Percentiles rank a stretch among this genome's conserved stretches.
Conservation (phyloP, 2,113 vertebrate genomes). For the Lophius piscatorius region DNA sequence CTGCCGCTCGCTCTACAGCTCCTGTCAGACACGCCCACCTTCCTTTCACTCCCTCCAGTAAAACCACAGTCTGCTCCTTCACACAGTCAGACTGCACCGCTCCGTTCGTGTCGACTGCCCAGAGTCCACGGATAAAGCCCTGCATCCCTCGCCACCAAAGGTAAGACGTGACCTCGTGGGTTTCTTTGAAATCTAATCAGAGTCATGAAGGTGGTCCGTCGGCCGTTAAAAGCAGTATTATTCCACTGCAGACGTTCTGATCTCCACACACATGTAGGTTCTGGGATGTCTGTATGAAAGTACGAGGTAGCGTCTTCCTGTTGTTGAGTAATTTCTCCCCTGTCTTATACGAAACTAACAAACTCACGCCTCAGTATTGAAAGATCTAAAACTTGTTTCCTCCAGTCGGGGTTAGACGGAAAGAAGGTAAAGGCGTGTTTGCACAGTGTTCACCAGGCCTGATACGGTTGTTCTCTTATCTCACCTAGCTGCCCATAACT, state of each 20-base stretch:
- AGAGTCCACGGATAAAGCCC: conserved; percentile 76
- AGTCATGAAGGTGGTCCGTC: too few relatives aligned
- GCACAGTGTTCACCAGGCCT: conserved; percentile 21
- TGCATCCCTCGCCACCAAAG: conserved; percentile 15
- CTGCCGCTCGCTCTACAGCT: too few relatives aligned
- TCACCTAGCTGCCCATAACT: neutral
- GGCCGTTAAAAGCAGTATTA: neutral
- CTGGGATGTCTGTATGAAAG: neutral
- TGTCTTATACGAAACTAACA: neutral
- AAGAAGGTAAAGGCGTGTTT: conserved; percentile 20
- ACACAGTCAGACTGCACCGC: conserved; percentile 33
- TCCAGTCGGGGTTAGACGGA: neutral
- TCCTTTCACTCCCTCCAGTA: conserved; percentile 29
- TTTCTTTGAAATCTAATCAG: too few relatives aligned
- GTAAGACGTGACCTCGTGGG: conserved; percentile 47
- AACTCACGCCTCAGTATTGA: neutral
- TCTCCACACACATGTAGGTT: too few relatives aligned
- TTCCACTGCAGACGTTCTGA: neutral
- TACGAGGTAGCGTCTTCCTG: neutral
- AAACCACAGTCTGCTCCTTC: conserved; percentile 52
- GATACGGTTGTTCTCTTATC: conserved; percentile 19
- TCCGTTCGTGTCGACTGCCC: conserved; percentile 81
- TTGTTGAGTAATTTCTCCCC: neutral
- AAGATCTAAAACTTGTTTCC: neutral
- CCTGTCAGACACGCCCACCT: conserved; percentile 68